Conservation (phyloP, 2,113 vertebrate genomes). For the Ceyx melanurus region DNA sequence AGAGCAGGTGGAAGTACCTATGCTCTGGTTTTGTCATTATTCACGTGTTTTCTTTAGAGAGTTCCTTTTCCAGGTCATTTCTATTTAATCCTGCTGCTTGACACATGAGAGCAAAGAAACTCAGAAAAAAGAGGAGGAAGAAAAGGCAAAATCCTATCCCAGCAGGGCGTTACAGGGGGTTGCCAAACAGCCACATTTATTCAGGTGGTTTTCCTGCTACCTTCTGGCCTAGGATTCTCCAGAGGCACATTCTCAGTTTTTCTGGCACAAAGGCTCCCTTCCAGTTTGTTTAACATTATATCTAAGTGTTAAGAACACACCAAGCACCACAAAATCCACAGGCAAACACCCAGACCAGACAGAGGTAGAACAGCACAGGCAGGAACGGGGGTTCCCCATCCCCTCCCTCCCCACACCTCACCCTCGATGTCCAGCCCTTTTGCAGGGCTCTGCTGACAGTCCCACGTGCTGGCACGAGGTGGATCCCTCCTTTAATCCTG, state of each 20-base stretch:
- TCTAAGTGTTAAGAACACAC: background rate
- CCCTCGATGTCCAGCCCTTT: background rate
- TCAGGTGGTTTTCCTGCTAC: background rate
- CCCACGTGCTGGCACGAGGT: background rate
- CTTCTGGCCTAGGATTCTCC: background rate
- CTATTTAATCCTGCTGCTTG: background rate
- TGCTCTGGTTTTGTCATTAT: background rate
- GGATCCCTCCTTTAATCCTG: background rate
- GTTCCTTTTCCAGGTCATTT: background rate
- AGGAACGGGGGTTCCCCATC: background rate
- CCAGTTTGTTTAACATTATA: background rate
- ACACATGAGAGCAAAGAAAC: background rate
- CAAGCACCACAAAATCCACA: accelerated
- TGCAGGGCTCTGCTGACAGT: background rate
- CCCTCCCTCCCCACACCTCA: background rate
- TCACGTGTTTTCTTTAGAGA: background rate
- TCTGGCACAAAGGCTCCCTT: background rate
- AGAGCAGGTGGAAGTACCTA: background rate
- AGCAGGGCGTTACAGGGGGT: background rate
- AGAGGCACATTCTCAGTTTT: background rate
- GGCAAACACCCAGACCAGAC: accelerated
- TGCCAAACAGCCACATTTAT: background rate
- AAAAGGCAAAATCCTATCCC: background rate
- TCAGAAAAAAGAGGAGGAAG: background rate
- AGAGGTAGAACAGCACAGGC: accelerated